Percentiles rank a stretch among this genome's conserved stretches.
phyloP scores from a whole-genome alignment of 2,888 invertebrate genomes.

The Reticulitermes lucifugus region DNA sequence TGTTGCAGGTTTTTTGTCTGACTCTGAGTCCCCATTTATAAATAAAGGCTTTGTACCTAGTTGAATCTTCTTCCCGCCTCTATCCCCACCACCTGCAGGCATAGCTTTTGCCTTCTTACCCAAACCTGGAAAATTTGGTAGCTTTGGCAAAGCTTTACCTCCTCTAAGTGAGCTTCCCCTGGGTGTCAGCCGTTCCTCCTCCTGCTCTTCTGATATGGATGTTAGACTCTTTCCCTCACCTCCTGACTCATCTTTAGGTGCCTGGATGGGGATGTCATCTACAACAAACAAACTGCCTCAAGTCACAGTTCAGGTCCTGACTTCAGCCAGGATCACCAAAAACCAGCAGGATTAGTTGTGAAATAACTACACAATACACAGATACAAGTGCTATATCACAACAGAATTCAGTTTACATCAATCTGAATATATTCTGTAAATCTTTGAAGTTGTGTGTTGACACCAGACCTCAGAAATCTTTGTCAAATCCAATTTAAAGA shows the following conservation, averaged over 20 bases:
- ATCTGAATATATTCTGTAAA: too few species aligned
- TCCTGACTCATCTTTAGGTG: conserved; percentile 68
- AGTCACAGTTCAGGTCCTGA: not conserved
- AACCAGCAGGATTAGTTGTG: too few species aligned
- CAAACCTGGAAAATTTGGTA: conserved; percentile 71
- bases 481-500: too few species aligned
- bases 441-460: too few species aligned
- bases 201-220: conserved; percentile 48
- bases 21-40: conserved; percentile 62
- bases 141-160: conserved; percentile 70
- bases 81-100: conserved; percentile 57
- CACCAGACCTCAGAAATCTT: too few species aligned
- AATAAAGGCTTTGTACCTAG: conserved; percentile 58
- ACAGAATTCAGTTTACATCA: too few species aligned
- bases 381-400: too few species aligned
- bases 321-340: not conserved
- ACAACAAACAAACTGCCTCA: conserved; percentile 56
- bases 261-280: conserved; percentile 93
- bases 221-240: conserved; percentile 62
- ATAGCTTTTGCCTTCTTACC: conserved; percentile 69
- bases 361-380: too few species aligned
- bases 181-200: conserved; percentile 50
- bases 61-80: conserved; percentile 63
- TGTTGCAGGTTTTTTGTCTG: conserved; percentile 21
- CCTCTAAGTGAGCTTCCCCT: conserved; percentile 52